Base-by-base conservation (phyloP, 2,888 invertebrate genomes). In the Trypoxylon attenuatum region DNA sequence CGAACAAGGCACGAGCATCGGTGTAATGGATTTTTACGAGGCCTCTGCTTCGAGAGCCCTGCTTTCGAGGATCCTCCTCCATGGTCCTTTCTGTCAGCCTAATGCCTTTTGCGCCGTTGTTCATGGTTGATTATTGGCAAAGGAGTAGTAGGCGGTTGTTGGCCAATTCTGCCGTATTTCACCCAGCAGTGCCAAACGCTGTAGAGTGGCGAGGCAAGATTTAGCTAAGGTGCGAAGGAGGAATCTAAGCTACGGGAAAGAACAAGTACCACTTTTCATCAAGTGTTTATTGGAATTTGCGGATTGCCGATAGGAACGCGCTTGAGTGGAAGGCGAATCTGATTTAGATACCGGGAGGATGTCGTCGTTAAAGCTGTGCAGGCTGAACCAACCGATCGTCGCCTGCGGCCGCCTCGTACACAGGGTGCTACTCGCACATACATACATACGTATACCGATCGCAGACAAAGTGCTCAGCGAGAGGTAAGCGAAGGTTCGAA, bases 21-120 rank as follows among this genome's bases (percentile, higher is more conserved):
- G 52, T 38, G 67, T 73, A 73, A 73, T 73, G 58, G 73, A 73
- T 73, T 67, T 73, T 73, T 73, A 73, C 73, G 73, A 67, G 73
- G 33, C 60, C 67, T n/a, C n/a, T 21, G 15, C 16, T 15, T n/a
- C 29, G 5, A 1, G n/a, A 33, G 33, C 18, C 54, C 47, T 29
- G 49, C 25, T 22, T 49, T 47, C 21, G 25, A 25, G 39, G 8
- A 25, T 43, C 52, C 39, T 49, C 49, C 43, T 38, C 47, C 8
- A 27, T 47, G 52, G 52, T 8, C 60, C 66, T 52, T 65, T 65
- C 55, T 60, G 55, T 39, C 51, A 8, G 22, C 55, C 39, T 59
- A 39, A 22, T 55, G 49, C 55, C 55, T 52, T 64, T 68, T 68
- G n/a, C n/a, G n/a, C n/a, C n/a, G n/a, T n/a, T n/a, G n/a, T n/a